Evolutionary conservation across 2,113 vertebrate species (phyloP).

Genomic region (Melanerpes formicivorus): DNA sequence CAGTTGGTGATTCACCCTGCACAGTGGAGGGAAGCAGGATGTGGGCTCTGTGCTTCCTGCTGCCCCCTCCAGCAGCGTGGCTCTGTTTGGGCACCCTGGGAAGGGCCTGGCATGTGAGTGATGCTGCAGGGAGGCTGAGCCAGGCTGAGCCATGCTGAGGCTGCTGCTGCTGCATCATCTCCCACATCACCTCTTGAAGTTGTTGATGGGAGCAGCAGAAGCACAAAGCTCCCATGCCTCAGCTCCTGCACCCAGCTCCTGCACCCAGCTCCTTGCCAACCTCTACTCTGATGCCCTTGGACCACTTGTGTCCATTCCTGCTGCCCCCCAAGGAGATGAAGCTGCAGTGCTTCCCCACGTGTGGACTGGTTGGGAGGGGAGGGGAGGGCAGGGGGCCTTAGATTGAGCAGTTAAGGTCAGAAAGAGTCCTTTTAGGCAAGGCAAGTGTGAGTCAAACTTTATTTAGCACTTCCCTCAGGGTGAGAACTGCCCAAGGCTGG

Average conservation of each 20-base stretch:
- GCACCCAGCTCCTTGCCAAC: rapidly evolving
- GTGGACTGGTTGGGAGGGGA: rapidly evolving
- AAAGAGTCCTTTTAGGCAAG: neutral
- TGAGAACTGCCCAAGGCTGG: neutral
- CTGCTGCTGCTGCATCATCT: neutral
- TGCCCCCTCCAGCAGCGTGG: neutral
- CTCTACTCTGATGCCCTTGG: neutral
- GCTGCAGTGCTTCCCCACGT: neutral
- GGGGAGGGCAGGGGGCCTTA: neutral
- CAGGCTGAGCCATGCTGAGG: neutral
- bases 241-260: neutral
- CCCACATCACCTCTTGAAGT: neutral
- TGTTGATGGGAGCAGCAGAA: neutral
- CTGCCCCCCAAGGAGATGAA: neutral
- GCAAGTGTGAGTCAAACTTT: neutral
- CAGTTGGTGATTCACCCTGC: neutral
- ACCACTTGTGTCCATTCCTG: neutral
- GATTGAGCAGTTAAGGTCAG: neutral
- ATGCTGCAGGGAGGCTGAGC: neutral
- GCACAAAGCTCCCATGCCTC: rapidly evolving
- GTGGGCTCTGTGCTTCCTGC: neutral
- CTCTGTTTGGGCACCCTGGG: neutral
- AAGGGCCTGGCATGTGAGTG: rapidly evolving
- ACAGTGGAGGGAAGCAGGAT: neutral
- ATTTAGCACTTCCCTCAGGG: neutral